phyloP scores from a whole-genome alignment of 92 coral and sea anemone species.

The Epizoanthus scotinus region DNA sequence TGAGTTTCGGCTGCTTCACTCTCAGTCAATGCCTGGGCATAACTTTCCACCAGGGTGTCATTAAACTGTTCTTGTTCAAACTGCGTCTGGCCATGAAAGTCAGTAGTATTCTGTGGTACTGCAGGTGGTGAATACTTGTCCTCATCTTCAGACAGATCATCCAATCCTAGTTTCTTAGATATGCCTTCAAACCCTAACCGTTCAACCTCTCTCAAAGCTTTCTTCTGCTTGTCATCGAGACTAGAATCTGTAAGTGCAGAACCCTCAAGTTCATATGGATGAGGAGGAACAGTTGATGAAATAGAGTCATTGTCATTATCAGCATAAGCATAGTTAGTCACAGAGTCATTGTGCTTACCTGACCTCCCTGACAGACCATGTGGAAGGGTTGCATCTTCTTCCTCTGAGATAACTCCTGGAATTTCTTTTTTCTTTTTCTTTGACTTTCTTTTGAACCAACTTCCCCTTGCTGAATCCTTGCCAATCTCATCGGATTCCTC shows the following conservation, averaged over 20 bases:
- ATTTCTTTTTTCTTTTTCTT: constrained; percentile 37
- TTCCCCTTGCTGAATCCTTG: not conserved
- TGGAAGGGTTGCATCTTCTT: not conserved
- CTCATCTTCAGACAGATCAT: constrained; percentile 77
- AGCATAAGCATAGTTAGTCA: not conserved
- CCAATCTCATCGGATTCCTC: constrained; percentile 25
- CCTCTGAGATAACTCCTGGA: constrained; percentile 25
- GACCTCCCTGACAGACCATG: not conserved
- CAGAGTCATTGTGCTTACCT: constrained; percentile 1
- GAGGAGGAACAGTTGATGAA: constrained; percentile 5
- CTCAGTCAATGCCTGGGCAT: constrained; percentile 32
- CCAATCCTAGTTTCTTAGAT: constrained; percentile 72
- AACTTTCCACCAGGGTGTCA: constrained; percentile 61
- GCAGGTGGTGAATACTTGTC: constrained; percentile 56
- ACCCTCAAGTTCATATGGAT: not conserved
- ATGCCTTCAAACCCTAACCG: constrained; percentile 79
- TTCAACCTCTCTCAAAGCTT: constrained; percentile 62
- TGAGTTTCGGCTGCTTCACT: constrained; percentile 39
- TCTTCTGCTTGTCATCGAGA: constrained; percentile 51
- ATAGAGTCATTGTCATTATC: not conserved
- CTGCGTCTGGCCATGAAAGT: constrained; percentile 62
- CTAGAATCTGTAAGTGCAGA: constrained; percentile 10
- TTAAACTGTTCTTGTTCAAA: constrained; percentile 78
- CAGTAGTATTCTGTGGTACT: constrained; percentile 54
- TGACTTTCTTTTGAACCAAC: constrained; percentile 29